Conservation (phyloP, 2,113 vertebrate genomes). For the Calidris pugnax region DNA sequence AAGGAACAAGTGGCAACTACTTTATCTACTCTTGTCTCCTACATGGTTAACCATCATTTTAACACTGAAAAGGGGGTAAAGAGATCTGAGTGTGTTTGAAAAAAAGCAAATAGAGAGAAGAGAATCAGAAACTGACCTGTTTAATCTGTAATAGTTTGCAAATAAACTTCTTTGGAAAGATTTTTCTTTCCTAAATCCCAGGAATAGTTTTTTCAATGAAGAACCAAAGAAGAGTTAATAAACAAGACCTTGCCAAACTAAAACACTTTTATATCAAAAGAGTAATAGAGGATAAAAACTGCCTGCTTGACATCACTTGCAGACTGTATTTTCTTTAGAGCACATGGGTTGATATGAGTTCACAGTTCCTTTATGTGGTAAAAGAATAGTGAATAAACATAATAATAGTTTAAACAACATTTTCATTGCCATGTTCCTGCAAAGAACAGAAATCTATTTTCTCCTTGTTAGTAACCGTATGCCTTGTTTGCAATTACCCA, state of each 20-base stretch:
- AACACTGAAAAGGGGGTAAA: background rate
- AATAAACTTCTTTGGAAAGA: background rate
- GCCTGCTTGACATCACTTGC: background rate
- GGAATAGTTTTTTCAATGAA: background rate
- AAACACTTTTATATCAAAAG: background rate
- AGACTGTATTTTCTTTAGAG: background rate
- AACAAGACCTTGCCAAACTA: background rate
- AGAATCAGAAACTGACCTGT: background rate
- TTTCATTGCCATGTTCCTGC: background rate
- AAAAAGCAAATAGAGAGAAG: background rate
- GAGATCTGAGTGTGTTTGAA: background rate
- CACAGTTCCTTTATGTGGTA: background rate
- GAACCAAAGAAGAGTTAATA: background rate
- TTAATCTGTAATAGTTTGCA: background rate
- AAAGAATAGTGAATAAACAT: background rate
- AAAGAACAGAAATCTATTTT: background rate
- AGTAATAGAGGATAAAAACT: background rate
- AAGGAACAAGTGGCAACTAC: conserved; percentile 50
- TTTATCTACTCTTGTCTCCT: conserved; percentile 60
- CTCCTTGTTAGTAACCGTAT: background rate
- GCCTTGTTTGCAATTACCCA: background rate
- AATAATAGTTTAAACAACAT: background rate
- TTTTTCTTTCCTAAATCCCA: background rate
- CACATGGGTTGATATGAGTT: background rate
- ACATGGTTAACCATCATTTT: conserved; percentile 54